Base-by-base conservation (phyloP, 2,888 invertebrate genomes). In the Peribatodes rhomboidaria region DNA sequence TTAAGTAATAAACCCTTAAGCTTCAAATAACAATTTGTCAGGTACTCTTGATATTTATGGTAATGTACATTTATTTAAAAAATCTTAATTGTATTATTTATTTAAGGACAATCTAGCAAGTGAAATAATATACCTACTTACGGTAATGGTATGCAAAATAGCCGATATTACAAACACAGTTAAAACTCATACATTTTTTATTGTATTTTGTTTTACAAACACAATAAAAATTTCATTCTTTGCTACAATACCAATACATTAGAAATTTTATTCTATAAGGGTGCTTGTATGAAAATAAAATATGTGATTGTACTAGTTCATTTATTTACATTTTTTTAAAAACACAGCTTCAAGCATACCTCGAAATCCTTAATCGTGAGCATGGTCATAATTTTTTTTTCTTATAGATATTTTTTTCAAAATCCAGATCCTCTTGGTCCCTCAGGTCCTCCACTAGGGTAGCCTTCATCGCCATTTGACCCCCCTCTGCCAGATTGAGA, bases 341-440 rank as follows among this genome's bases (percentile, higher is more conserved):
- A 49, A 61, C 53, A 50, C 7, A 50, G 16, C 27, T 10, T 44
- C 10, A 59, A 55, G 46, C 39, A 18, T 13, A 14, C 31, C 1
- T 47, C 44, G 39, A 11, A 20, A 41, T 63, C 62, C 52, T n/a
- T 42, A 7, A 39, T 41, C 41, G 31, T 41, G 13, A 35, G 33
- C 52, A 20, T 46, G 20, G 50, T 47, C 44, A 39, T 18, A 7
- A n/a, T 14, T 11, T 18, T 52, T 46, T 9, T 55, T 61, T 49
- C n/a, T 33, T 37, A 58, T 44, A 55, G 39, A 9, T 59, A 20
- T 41, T 13, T 37, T 33, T 56, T 44, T 86, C 71, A 93, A 72
- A 87, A 93, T 58, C 93, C 93, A 2, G 92, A 88, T n/a, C 93
- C 93, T 57, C 89, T 80, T 1, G 80, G 86, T 1, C 92, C 93